Base-by-base conservation (phyloP, 2,797 vertebrate species). In the Crenichthys baileyi region DNA sequence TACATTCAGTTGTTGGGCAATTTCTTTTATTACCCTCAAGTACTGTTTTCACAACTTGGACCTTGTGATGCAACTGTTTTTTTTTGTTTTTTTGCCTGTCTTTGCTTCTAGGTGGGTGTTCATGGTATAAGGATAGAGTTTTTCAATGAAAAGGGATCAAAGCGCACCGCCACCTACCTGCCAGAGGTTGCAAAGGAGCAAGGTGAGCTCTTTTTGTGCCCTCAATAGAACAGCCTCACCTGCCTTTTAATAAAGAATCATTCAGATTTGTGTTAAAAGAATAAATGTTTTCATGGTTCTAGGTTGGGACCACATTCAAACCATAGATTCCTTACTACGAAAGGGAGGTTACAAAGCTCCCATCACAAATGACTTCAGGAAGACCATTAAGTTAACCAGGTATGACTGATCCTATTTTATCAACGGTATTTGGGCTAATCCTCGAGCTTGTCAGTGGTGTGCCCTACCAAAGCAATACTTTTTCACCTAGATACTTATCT, bases 131-230 rank as follows among this genome's bases (percentile, higher is more conserved):
- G 98, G 96, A 99, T 99, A 98, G 98, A 99, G 95, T 99, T 99
- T 98, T 99, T 99, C 97, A 99, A 98, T 96, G 98, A 99, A 97
- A 99, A 99, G 97, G 98, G 98, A 98, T 99, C 98, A 96, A 99
- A 99, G 95, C 98, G 98, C 95, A 99, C 98, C 91, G 98, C 98
- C 96, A 99, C 98, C 96, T 99, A 99, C 95, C 95, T 99, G 93
- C 98, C 98, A 88, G 98, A 99, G 97, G 98, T 99, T 96, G 98
- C 98, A 91, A 99, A 99, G 97, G 98, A 99, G 97, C 98, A 99
- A 99, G 98, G 98, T 99, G 93, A 97, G 96, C 70, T 72, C 2
- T 90, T 68, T 75, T 50, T 72, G 56, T 83, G 44, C 44, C 24
- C 5, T 73, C 46, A n/a, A 60, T 1, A 12, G 11, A 46, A 2